Evolutionary conservation across 2,888 invertebrate species (phyloP), one percentile per base, ranked within the genome.

Genomic region (Sepiola atlantica): DNA sequence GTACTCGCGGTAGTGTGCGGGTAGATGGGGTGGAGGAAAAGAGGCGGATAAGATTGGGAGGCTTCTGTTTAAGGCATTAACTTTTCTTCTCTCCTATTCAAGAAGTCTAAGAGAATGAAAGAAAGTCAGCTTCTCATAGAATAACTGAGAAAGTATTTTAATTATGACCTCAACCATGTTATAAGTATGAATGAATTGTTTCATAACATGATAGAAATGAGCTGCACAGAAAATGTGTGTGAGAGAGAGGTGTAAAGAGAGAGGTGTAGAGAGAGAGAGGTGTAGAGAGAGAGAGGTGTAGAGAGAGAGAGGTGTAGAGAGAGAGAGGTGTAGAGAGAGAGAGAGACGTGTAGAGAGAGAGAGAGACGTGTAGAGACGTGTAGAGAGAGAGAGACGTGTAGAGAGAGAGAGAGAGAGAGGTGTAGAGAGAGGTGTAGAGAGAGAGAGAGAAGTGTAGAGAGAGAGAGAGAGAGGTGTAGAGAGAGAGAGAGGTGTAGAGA

Each of bases 31-130:
- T 28, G 77, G 28, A 0, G 77, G 45, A 45, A 45, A 45, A 45
- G 45, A n/a, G n/a, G n/a, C n/a, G n/a, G n/a, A n/a, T n/a, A n/a
- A n/a, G n/a, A n/a, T 45, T 45, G 45, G n/a, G 4, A 77, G 12
- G 77, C n/a, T 77, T 77, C 77, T 77, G 77, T 77, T 77, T n/a
- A 77, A 77, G n/a, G 32, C 77, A 77, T 77, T 77, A 77, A 77
- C 14, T 77, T 77, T 77, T 32, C 16, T n/a, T 10, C 14, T 18
- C 77, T 16, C n/a, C 12, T 28, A n/a, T 16, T 77, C n/a, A 77
- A 77, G 77, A n/a, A n/a, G n/a, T 77, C 77, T n/a, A n/a, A 77
- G 77, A n/a, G 45, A 45, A 45, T 45, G 45, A 45, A 45, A 45
- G 45, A 45, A 45, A 45, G 45, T 8, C 45, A 4, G 77, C 16